Base-by-base conservation (phyloP, 2,113 vertebrate genomes). In the Gasterosteus aculeatus region DNA sequence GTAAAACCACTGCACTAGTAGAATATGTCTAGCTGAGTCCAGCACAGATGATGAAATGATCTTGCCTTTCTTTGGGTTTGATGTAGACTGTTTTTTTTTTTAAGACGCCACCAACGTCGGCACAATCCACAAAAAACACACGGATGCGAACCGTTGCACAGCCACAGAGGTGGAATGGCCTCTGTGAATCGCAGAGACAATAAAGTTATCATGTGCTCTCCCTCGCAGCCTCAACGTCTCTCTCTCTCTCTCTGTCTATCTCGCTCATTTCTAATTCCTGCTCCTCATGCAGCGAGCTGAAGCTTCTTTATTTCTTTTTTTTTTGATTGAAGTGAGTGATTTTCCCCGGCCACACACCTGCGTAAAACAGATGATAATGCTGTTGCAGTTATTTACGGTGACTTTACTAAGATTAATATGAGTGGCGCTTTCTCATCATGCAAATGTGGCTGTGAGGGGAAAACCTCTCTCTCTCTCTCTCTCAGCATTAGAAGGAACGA, bases 321-420 rank as follows among this genome's bases (percentile, higher is more conserved):
- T 86, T 96, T 95, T 96, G 95, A 97, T 95, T 94, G 96, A 96
- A 96, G 91, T 95, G 94, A 95, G 94, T 94, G 96, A 97, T 97
- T 95, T 95, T 93, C 90, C 89, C 87, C 89, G 92, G 78, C 93
- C 93, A 92, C 94, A 96, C 95, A 97, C 95, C 96, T 95, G 95
- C 92, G 91, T 94, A 93, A 96, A 96, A 98, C 93, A 94, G 95
- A 98, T 97, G 96, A 96, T 96, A 94, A 96, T 95, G 92, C 94
- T 93, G 93, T 94, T 95, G 95, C 94, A 97, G 95, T 94, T 95
- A 95, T 96, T 97, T 95, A 95, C 96, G 96, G 96, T 91, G 94
- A 95, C 95, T 96, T 95, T 92, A 94, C 93, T 91, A 95, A 93
- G 93, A 97, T 94, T 92, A 95, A 95, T 92, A 92, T 93, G 82